A percentile compares a stretch with the other conserved stretches of the same genome.
These are phyloP conservation scores for Pyrocephalus nanus DNA, from an alignment of 2,797 vertebrate genomes.

Conservation along the genomic window DNA sequence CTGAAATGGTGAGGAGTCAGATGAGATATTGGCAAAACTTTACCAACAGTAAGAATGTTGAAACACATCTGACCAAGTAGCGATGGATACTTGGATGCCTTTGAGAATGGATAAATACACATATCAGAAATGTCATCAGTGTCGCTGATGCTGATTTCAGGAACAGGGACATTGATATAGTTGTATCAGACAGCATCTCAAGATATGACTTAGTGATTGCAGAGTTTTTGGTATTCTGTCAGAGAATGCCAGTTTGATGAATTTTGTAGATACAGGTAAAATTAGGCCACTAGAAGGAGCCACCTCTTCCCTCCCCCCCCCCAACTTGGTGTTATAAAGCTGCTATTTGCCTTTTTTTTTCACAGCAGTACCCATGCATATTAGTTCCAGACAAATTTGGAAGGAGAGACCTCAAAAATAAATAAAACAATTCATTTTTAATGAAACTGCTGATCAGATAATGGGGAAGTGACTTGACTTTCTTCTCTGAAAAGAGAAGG, in stretches of 20 bases:
- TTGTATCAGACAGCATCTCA: not conserved
- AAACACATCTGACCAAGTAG: not conserved
- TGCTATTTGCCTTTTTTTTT: not conserved
- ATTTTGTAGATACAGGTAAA: not conserved
- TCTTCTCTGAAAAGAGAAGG: not conserved
- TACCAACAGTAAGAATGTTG: not conserved
- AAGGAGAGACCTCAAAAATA: not conserved
- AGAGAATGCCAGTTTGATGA: not conserved
- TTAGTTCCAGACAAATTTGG: not conserved
- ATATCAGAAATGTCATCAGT: not conserved
- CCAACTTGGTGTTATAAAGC: not conserved
- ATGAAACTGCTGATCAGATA: not conserved
- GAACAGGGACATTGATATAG: not conserved
- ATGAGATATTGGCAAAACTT: not conserved
- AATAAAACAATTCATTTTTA: not conserved
- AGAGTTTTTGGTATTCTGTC: not conserved
- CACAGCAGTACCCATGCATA: not conserved
- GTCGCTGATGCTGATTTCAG: not conserved
- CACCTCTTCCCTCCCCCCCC: too few relatives aligned
- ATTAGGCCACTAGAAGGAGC: not conserved
- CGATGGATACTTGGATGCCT: not conserved
- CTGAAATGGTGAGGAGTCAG: accelerated
- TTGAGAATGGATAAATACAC: not conserved
- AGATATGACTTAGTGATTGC: not conserved
- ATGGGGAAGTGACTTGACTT: not conserved